Percentiles rank a stretch among this genome's conserved stretches.
Evolutionary conservation across 2,113 vertebrate genomes (phyloP).

Genomic region (Megaptera novaeangliae): DNA sequence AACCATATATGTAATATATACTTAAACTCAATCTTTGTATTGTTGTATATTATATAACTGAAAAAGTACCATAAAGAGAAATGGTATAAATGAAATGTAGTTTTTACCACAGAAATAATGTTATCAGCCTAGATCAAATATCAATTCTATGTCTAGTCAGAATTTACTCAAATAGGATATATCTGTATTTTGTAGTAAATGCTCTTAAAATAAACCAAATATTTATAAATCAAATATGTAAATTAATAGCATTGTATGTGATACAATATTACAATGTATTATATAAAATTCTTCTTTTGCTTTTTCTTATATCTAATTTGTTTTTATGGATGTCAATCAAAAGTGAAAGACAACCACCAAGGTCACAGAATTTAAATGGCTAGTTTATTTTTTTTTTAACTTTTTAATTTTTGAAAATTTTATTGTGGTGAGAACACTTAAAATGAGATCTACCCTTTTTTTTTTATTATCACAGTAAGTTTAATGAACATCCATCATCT

Average conservation of each 20-base stretch:
- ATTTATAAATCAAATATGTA: neutral
- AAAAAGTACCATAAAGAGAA: neutral
- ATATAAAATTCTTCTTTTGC: neutral
- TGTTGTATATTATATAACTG: neutral
- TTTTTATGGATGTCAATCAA: neutral
- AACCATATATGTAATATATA: neutral
- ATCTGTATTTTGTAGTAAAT: neutral
- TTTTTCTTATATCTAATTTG: neutral
- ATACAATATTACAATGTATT: neutral
- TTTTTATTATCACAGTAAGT: neutral
- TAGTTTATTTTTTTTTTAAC: neutral
- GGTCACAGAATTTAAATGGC: neutral
- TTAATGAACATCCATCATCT: neutral
- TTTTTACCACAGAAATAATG: neutral
- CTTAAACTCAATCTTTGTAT: neutral
- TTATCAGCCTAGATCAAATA: neutral
- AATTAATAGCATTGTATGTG: neutral
- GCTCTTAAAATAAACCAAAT: neutral
- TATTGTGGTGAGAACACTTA: neutral
- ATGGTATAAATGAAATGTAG: neutral
- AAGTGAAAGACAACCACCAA: neutral
- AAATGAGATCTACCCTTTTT: neutral
- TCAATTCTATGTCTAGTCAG: neutral
- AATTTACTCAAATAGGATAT: neutral
- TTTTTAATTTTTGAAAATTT: neutral